phyloP scores from a whole-genome alignment of 2,888 invertebrate genomes.

The Exephanes ischioxanthus region DNA sequence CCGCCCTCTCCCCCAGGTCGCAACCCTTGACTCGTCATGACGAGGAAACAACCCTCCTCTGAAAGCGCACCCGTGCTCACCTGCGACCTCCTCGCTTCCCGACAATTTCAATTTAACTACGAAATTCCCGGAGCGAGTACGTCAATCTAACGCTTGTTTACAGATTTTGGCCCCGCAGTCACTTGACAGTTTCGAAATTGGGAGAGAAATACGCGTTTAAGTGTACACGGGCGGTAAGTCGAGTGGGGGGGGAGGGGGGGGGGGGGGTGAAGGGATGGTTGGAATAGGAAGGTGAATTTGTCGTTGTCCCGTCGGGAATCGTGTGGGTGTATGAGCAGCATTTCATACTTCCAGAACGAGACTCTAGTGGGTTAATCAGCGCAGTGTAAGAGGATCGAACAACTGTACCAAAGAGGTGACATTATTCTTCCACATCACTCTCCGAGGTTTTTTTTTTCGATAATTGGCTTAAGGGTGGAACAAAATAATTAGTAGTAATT shows the following conservation, averaged over 20 bases:
- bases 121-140: slow-evolving; percentile 57
- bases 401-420: neutral
- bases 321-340: neutral
- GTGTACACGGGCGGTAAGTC: neutral
- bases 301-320: slow-evolving; percentile 8
- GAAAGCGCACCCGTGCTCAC: slow-evolving; percentile 35
- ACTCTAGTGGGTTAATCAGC: neutral
- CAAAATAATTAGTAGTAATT: neutral
- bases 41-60: slow-evolving; percentile 28
- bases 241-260: neutral
- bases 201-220: slow-evolving; percentile 36
- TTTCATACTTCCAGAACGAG: neutral
- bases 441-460: neutral
- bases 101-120: slow-evolving; percentile 70
- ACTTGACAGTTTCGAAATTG: slow-evolving; percentile 62
- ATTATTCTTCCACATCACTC: neutral
- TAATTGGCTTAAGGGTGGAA: neutral
- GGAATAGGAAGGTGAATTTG: slow-evolving; percentile 1
- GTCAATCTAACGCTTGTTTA: slow-evolving; percentile 66
- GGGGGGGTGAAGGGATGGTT: neutral
- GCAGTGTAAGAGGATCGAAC: neutral
- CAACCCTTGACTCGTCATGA: slow-evolving; percentile 28
- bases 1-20: neutral
- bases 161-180: slow-evolving; percentile 60
- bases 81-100: slow-evolving; percentile 21